phyloP scores from a whole-genome alignment of 2,888 invertebrate species.

The Macropis europaea region DNA sequence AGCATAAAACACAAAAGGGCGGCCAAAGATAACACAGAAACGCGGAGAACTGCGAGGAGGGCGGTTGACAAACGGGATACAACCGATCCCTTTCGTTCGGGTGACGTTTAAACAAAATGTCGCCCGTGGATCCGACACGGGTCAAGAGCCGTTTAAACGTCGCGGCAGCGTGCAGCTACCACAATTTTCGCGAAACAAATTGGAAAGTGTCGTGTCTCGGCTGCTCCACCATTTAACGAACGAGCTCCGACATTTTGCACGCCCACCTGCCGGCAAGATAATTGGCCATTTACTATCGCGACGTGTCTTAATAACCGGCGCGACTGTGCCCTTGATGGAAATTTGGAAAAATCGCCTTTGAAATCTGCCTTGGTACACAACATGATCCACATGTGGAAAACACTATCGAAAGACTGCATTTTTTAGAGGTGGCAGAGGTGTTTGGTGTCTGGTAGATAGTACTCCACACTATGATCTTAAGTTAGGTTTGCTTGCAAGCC shows the following conservation, averaged over 20 bases:
- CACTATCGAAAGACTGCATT: too few relatives aligned
- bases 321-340: neutral
- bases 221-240: slow-evolving; percentile 16
- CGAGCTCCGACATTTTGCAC: slow-evolving; percentile 34
- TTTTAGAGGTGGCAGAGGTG: too few relatives aligned
- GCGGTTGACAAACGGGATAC: neutral
- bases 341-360: slow-evolving; percentile 6
- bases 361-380: too few relatives aligned
- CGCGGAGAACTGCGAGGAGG: neutral
- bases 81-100: neutral
- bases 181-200: slow-evolving; percentile 40
- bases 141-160: slow-evolving; percentile 13
- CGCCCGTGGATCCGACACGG: neutral
- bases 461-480: too few relatives aligned
- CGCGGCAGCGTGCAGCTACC: slow-evolving; percentile 9
- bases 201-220: slow-evolving; percentile 38
- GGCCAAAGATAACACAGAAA: too few relatives aligned
- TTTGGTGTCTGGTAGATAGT: too few relatives aligned
- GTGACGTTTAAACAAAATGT: neutral
- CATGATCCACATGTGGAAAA: too few relatives aligned
- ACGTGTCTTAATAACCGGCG: slow-evolving; percentile 17
- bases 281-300: slow-evolving; percentile 34
- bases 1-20: too few relatives aligned
- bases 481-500: too few relatives aligned
- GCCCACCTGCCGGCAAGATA: slow-evolving; percentile 42